Conservation (phyloP, 2,888 invertebrate species). For the Spodoptera exigua region DNA sequence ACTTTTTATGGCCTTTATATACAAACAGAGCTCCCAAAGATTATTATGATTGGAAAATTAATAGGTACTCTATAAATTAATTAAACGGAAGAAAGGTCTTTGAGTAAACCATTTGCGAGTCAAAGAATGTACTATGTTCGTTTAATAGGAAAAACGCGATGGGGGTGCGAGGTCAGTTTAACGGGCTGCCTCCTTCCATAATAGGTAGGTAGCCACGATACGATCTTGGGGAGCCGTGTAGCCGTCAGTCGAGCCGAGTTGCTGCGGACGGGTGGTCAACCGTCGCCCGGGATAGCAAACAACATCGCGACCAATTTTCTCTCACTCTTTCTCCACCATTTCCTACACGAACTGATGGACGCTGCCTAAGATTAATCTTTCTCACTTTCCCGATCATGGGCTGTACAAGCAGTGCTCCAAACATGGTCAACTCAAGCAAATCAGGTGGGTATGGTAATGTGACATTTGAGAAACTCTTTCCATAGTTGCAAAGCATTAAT, state of each 20-base stretch:
- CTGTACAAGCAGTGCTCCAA: constrained; percentile 85
- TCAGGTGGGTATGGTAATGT: constrained; percentile 71
- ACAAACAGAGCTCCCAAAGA: constrained; percentile 2
- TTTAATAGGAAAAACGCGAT: constrained; percentile 88
- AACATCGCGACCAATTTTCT: constrained; percentile 44
- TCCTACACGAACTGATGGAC: constrained; percentile 58
- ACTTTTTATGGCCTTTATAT: constrained; percentile 3
- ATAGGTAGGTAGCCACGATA: constrained; percentile 84
- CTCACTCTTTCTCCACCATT: constrained; percentile 47
- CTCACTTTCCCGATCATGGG: constrained; percentile 76
- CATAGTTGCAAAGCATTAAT: constrained; percentile 24
- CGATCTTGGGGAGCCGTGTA: constrained; percentile 72
- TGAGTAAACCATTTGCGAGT: constrained; percentile 78
- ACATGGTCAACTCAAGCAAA: constrained; percentile 69
- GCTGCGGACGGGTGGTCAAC: constrained; percentile 73
- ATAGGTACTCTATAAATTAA: constrained; percentile 54
- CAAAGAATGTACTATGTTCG: constrained; percentile 81
- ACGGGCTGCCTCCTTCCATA: constrained; percentile 85
- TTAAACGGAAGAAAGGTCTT: constrained; percentile 64
- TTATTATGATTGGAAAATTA: constrained; percentile 39
- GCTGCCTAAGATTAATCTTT: constrained; percentile 46
- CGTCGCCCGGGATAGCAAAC: constrained; percentile 53
- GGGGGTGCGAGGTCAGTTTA: constrained; percentile 88
- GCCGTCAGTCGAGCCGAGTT: constrained; percentile 75
- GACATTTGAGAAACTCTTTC: constrained; percentile 54